Conservation (phyloP, 2,888 invertebrate species). For the Ctena decussata region DNA sequence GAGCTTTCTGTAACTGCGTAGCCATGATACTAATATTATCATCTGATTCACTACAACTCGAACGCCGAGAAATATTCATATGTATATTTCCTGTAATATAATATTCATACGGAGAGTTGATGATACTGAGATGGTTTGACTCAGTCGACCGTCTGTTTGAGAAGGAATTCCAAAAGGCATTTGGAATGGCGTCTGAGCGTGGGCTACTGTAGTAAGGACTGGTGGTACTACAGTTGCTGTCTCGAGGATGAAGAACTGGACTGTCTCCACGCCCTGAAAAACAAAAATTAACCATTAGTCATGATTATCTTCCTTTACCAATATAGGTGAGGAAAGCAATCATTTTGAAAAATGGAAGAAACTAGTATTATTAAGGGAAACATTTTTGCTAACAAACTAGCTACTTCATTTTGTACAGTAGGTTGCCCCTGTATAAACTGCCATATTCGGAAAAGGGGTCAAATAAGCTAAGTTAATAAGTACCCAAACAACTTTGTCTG, state of each 20-base stretch:
- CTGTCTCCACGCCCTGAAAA: constrained; percentile 64
- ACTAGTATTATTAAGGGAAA: no score
- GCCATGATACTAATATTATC: constrained; percentile 82
- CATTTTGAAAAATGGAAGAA: no score
- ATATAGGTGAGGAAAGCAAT: no score
- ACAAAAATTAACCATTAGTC: no score
- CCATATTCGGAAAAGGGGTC: no score
- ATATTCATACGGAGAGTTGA: constrained; percentile 86
- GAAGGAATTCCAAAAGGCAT: constrained; percentile 88
- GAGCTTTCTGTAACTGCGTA: constrained; percentile 83
- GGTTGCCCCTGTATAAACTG: no score
- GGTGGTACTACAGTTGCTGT: constrained; percentile 96
- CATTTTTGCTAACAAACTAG: no score
- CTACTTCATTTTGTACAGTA: no score
- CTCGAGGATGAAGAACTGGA: constrained; percentile 90
- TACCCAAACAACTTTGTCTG: no score
- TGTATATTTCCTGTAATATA: constrained; percentile 85
- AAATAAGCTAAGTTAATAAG: no score
- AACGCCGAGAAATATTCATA: constrained; percentile 90
- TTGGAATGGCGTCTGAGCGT: constrained; percentile 89
- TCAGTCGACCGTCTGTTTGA: constrained; percentile 89
- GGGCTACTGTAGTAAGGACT: constrained; percentile 98
- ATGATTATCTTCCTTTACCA: no score
- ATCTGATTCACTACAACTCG: constrained; percentile 94
- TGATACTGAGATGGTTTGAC: constrained; percentile 83